Evolutionary conservation across 2,113 vertebrate genomes (phyloP).

Genomic region (Pteruthius melanotis): DNA sequence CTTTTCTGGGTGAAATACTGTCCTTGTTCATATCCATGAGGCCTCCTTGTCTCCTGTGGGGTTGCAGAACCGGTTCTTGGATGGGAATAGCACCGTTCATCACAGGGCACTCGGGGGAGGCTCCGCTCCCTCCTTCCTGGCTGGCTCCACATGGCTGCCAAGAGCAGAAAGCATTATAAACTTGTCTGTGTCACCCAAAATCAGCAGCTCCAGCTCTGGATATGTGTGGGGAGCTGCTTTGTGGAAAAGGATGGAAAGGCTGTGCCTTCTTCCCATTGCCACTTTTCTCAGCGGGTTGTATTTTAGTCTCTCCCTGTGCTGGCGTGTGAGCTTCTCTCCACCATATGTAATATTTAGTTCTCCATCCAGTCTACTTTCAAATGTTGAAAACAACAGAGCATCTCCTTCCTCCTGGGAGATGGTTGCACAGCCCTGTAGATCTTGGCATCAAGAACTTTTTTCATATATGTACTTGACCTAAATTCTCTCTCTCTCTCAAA

Average conservation of each 20-base stretch:
- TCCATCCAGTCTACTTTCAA: background rate
- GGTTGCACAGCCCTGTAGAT: background rate
- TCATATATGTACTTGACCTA: background rate
- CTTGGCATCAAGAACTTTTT: background rate
- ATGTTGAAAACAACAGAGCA: background rate
- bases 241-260: background rate
- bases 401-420: background rate
- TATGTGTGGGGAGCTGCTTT: background rate
- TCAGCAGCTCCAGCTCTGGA: background rate
- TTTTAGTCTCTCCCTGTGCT: background rate
- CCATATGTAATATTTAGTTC: background rate
- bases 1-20: background rate
- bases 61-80: background rate
- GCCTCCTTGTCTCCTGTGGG: background rate
- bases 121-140: background rate
- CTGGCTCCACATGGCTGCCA: background rate
- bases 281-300: background rate
- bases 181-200: background rate
- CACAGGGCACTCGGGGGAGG: fast-evolving
- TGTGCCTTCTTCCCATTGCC: background rate
- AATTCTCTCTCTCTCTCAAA: background rate
- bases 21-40: fast-evolving
- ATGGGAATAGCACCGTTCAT: fast-evolving
- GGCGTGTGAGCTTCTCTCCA: background rate
- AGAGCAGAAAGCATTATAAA: background rate